These are phyloP conservation scores for Ia io DNA, from an alignment of 2,113 vertebrate genomes.

Conservation along the genomic window DNA sequence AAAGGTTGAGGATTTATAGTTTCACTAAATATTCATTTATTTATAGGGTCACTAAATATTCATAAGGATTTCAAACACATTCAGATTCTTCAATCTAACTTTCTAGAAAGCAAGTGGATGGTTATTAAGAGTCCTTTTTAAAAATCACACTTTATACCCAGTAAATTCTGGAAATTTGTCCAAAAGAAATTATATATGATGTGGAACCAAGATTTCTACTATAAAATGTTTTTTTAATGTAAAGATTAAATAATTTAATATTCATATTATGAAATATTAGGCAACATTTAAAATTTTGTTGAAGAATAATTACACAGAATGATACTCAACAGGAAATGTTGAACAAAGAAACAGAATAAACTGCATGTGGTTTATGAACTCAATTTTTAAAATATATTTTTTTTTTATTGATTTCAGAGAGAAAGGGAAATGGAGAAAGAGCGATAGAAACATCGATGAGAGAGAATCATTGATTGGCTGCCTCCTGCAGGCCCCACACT, in stretches of 20 bases:
- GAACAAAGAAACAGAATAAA: background rate
- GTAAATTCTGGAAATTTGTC: constrained; percentile 18
- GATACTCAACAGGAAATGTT: background rate
- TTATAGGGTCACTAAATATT: background rate
- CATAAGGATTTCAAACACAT: background rate
- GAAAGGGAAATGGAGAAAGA: background rate
- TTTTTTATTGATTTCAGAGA: background rate
- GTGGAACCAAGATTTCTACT: background rate
- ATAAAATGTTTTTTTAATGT: background rate
- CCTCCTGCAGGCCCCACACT: too few relatives aligned
- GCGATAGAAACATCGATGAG: background rate
- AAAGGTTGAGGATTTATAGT: background rate
- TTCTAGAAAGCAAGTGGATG: background rate
- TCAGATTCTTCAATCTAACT: background rate
- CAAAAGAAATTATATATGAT: background rate
- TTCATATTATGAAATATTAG: background rate
- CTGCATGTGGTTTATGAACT: background rate
- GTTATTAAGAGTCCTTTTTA: background rate
- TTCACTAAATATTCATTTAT: background rate
- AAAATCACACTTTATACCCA: background rate
- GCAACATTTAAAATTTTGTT: constrained; percentile 30
- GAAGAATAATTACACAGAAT: background rate
- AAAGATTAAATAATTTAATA: background rate
- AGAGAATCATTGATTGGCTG: too few relatives aligned
- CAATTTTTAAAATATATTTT: background rate